phyloP scores from a whole-genome alignment of 2,113 vertebrate genomes.

The Cygnus atratus region DNA sequence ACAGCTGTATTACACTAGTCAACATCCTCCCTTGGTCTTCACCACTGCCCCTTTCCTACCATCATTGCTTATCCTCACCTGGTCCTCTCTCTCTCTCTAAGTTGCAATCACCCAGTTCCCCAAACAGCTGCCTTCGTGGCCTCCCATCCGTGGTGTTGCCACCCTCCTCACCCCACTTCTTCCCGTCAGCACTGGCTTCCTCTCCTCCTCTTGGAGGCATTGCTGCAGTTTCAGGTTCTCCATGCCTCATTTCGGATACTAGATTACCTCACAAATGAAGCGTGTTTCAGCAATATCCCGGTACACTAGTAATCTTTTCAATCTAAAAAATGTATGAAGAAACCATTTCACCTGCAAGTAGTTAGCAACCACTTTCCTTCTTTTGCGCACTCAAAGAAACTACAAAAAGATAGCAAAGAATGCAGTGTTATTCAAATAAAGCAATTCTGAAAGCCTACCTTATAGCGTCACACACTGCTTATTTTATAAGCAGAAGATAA shows the following conservation, averaged over 20 bases:
- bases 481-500: constrained; percentile 33
- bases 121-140: neutral
- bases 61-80: neutral
- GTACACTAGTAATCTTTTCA: neutral
- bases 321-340: neutral
- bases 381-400: neutral
- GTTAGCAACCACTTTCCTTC: neutral
- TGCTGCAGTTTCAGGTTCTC: neutral
- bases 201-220: neutral
- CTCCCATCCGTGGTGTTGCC: neutral
- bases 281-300: neutral
- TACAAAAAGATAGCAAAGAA: neutral
- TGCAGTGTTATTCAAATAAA: neutral
- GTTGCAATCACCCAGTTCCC: neutral
- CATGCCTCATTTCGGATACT: neutral
- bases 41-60: neutral
- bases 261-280: neutral
- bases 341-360: neutral
- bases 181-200: neutral
- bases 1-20: neutral
- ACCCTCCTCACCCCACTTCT: rapidly evolving
- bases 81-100: rapidly evolving
- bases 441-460: neutral
- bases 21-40: neutral
- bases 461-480: neutral